Percentiles rank a stretch among this genome's conserved stretches.
Conservation (phyloP, 92 coral and sea anemone genomes). For the Epizoanthus fatuus region DNA sequence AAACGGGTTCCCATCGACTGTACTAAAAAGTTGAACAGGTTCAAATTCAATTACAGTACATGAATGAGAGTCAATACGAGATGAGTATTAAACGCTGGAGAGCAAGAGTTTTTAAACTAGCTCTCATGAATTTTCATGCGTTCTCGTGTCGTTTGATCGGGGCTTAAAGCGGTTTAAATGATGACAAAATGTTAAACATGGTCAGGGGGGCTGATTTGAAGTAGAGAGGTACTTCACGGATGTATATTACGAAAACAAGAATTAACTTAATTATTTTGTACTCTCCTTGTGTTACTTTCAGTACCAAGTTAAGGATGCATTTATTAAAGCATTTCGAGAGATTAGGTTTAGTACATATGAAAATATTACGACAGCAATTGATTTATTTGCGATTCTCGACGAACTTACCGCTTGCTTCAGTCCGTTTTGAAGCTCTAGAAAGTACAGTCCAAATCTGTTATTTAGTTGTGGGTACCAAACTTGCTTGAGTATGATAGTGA, state of each 20-base stretch:
- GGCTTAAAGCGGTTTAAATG: neutral
- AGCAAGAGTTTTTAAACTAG: too few relatives aligned
- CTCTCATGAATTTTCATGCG: neutral
- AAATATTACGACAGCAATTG: neutral
- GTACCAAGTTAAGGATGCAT: too few relatives aligned
- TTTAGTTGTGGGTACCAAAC: conserved; percentile 85
- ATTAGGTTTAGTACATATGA: neutral
- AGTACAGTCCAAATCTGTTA: conserved; percentile 52
- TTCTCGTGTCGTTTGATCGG: too few relatives aligned
- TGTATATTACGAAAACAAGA: too few relatives aligned
- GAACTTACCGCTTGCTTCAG: conserved; percentile 75
- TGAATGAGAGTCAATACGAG: too few relatives aligned
- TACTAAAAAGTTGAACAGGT: neutral
- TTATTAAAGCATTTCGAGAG: too few relatives aligned
- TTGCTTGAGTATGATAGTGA: conserved; percentile 81
- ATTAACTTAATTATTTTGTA: neutral
- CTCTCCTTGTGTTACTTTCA: too few relatives aligned
- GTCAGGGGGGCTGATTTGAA: neutral
- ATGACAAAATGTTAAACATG: neutral
- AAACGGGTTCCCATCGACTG: too few relatives aligned
- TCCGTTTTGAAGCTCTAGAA: conserved; percentile 51
- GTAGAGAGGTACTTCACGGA: too few relatives aligned
- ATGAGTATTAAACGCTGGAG: too few relatives aligned
- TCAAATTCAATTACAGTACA: neutral
- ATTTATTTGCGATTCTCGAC: neutral